These are phyloP conservation scores for Gymnocypris eckloni DNA, from an alignment of 2,797 vertebrate genomes.

Conservation along the genomic window DNA sequence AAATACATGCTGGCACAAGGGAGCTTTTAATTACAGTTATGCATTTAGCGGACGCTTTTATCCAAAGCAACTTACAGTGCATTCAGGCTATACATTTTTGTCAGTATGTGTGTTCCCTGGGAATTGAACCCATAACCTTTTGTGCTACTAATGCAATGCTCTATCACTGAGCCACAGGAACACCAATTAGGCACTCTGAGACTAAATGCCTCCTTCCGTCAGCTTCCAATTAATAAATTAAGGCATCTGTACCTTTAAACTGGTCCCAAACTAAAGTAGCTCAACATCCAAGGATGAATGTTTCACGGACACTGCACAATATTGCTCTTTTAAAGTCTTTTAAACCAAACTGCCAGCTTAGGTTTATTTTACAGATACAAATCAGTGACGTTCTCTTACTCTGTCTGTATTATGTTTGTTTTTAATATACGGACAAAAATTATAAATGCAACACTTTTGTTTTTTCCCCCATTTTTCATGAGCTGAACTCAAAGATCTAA, in stretches of 20 bases:
- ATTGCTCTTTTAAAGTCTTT: neutral
- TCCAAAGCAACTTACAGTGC: too few species aligned
- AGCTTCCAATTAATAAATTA: conserved; percentile 8
- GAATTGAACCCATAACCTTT: too few species aligned
- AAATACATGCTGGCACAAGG: neutral
- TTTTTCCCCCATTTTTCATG: too few species aligned
- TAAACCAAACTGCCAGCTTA: neutral
- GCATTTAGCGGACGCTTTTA: too few species aligned
- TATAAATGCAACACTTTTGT: too few species aligned
- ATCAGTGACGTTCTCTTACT: neutral
- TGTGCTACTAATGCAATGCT: too few species aligned
- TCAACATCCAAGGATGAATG: neutral
- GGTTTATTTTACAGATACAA: neutral
- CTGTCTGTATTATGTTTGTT: neutral
- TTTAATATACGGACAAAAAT: neutral
- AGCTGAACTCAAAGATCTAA: too few species aligned
- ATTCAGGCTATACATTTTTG: too few species aligned
- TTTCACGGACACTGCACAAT: neutral
- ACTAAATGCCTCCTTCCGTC: too few species aligned
- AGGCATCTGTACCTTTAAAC: neutral
- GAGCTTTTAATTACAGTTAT: neutral
- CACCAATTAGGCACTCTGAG: neutral
- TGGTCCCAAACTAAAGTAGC: too few species aligned
- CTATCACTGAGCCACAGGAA: too few species aligned
- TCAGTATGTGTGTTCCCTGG: too few species aligned